Base-by-base conservation (phyloP, 2,113 vertebrate genomes). In the Urocynchramus pylzowi region DNA sequence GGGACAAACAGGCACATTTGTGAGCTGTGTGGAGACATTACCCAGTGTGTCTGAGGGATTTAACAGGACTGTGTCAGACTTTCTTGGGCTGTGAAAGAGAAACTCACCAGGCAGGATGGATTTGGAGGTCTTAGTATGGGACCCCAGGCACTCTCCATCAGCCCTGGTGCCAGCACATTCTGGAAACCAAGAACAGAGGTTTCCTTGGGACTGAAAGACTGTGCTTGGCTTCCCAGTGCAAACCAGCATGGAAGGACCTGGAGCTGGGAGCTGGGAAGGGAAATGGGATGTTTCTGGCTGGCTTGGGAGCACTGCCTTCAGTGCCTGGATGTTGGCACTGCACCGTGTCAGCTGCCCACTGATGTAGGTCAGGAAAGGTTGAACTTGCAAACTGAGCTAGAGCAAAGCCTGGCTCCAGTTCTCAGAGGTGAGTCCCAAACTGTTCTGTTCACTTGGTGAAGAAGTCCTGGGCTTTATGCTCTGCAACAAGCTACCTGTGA, bases 321-420 rank as follows among this genome's bases (percentile, higher is more conserved):
- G 57, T 80, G 80, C 49, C 41, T 41, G 50, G 15, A 15, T 56
- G 56, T 49, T 65, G 42, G 31, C 33, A 44, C 15, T 67, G 41
- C 50, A 57, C 49, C 0, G 0, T 76, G 31, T 47, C 3, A 0
- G 18, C 45, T 82, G 42, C 31, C 23, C 33, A 2, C 13, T 73
- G 47, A 50, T 2, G 1, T 10, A 37, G 71, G 64, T 53, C 53
- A 75, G 35, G 53, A 86, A 86, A 37, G 37, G 45, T 2, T 80
- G 65, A 77, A 52, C 35, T 86, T 90, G 54, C 5, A 57, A 64
- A 82, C 23, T 50, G 70, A 68, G 70, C 57, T 24, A 30, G 33
- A 77, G 33, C 13, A 65, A 57, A 93, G 41, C 37, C 42, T 91
- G 57, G 50, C 30, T 57, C 16, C 18, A 13, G n/a, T 42, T 74